Base-by-base conservation (phyloP, 2,797 vertebrate genomes). In the Hippopotamyrus pictus region DNA sequence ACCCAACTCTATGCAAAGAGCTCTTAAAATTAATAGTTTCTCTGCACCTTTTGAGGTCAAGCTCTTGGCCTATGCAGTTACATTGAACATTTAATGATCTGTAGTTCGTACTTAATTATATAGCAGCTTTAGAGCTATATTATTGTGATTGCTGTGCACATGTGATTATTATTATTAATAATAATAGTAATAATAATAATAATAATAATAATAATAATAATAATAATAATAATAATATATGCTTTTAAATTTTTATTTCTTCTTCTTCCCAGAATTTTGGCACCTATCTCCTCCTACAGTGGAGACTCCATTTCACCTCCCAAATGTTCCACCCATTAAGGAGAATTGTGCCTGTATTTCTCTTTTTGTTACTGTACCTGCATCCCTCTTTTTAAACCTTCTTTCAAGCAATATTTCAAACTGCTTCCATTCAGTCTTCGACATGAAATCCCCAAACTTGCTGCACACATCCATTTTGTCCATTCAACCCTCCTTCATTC, bases 41-140 rank as follows among this genome's bases (percentile, higher is more conserved):
- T 25, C 7, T 83, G n/a, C 7, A 48, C 87, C 89, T 92, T 90
- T 53, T 91, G 91, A 90, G 90, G 91, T 92, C 90, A 90, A 89
- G 89, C 44, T 44, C 41, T 9, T 25, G 5, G 44, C 44, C 19
- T 48, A 9, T 48, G 19, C 41, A 48, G 41, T 83, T 44, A 48
- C 33, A 76, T 19, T 76, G 69, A 76, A 41, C 12, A 76, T 29
- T 73, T 37, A 29, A 37, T 6, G 1, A 29, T 37, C 29, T 65
- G 65, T 37, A 14, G 25, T 73, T 76, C 17, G 14, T 19, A 37
- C 33, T 41, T 76, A 76, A 37, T 41, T 19, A 41, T 76, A 76
- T 19, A 76, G 5, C 33, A 76, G 69, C 14, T 76, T 6, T 76
- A 19, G 4, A 37, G 33, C 41, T 7, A 17, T 76, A 76, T 19